Evolutionary conservation across 1,140 invertebrate genomes (phyloP), one percentile per base, ranked within the genome.

Genomic region (Bombus picipes): DNA sequence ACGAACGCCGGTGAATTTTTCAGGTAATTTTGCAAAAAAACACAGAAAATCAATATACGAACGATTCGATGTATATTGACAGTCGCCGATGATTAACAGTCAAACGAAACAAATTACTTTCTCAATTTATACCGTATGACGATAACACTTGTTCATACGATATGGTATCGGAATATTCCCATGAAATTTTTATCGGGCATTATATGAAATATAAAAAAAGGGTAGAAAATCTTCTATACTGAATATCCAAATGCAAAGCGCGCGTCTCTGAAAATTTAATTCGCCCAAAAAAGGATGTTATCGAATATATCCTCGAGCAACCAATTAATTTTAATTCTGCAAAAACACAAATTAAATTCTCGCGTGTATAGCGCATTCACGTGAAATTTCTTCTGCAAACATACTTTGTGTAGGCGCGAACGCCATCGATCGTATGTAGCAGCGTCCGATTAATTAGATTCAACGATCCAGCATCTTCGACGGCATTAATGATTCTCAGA

Each of bases 401-500:
- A 4, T 18, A 15, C 32, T 41, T 10, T 9, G 4, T 57, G 15
- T 28, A 39, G 4, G 22, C 15, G 12, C n/a, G 15, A 22, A 13
- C 9, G 6, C 37, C 4, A 22, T 22, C 57, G 68, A 81, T 81
- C 71, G 59, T 57, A 13, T 32, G 22, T n/a, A 53, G 1, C 13
- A 6, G n/a, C 32, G 53, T 80, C 53, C 83, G 68, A 90, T 83
- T 86, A 86, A 87, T 87, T 89, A 89, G 72, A 77, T 66, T 41
- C 80, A 87, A 83, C 80, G 88, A 89, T 65, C 76, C 84, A 41
- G 32, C 9, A 71, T 47, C 68, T n/a, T 25, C 78, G 83, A 53
- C 43, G 22, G 47, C 77, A 81, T 87, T 78, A 83, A 89, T 76
- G 88, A 87, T 90, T 90, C 88, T 84, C 77, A 74, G 88, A 90